These are phyloP conservation scores for Siderastrea siderea DNA, from an alignment of 92 coral and sea anemone genomes.

Conservation along the genomic window DNA sequence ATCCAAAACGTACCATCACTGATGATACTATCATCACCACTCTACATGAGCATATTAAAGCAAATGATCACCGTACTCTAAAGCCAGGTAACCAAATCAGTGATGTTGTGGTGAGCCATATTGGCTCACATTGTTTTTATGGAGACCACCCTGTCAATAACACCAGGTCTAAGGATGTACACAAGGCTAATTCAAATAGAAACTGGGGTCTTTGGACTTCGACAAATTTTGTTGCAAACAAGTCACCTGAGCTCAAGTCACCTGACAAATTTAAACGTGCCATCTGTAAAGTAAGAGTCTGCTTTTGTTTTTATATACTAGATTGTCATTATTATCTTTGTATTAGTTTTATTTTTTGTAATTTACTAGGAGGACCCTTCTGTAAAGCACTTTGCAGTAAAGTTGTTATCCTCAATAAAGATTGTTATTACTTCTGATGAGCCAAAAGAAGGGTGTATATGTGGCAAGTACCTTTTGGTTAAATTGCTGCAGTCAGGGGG, in stretches of 20 bases:
- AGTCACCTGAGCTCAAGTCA: background rate
- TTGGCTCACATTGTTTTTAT: background rate
- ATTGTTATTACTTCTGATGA: background rate
- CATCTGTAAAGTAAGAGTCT: no score
- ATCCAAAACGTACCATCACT: background rate
- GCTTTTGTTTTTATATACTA: no score
- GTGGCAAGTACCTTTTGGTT: background rate
- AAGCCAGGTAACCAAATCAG: background rate
- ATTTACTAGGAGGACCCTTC: no score
- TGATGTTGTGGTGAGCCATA: background rate
- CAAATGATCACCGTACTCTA: background rate
- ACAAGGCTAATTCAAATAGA: background rate
- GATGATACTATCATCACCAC: background rate
- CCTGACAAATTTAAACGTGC: no score
- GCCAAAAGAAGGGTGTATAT: background rate
- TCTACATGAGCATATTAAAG: background rate
- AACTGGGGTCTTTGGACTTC: constrained; percentile 7
- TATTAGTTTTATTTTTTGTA: no score
- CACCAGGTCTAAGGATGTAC: background rate
- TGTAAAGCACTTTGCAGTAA: no score
- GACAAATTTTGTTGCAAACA: background rate
- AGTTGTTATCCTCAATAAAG: no score
- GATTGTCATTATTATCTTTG: no score
- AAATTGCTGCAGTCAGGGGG: background rate
- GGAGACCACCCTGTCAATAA: no score